Percentiles rank a stretch among this genome's conserved stretches.
These are phyloP conservation scores for Alca torda DNA, from an alignment of 2,797 vertebrate genomes.

Conservation along the genomic window DNA sequence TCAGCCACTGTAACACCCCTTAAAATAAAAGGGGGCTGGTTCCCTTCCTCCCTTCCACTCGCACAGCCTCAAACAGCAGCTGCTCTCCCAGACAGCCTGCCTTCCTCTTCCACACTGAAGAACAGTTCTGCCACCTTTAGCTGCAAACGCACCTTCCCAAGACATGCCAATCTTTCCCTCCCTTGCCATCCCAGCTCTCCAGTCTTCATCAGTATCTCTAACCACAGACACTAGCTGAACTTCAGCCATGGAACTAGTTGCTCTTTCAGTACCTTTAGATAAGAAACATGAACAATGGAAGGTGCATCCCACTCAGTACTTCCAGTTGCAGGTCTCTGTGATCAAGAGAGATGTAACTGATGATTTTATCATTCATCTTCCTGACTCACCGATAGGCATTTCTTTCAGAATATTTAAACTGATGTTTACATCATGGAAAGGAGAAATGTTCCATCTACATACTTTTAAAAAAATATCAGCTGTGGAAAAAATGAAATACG, in stretches of 20 bases:
- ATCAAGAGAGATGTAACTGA: neutral
- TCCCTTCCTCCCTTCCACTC: neutral
- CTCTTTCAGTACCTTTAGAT: neutral
- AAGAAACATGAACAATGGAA: neutral
- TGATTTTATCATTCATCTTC: neutral
- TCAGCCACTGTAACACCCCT: neutral
- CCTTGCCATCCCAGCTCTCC: neutral
- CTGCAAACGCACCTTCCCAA: fast-evolving
- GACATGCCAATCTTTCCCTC: neutral
- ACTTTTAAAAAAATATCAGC: neutral
- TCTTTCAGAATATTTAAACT: neutral
- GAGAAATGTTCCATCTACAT: neutral
- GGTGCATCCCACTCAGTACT: neutral
- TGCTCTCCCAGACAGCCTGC: neutral
- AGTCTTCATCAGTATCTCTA: neutral
- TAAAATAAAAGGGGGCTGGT: neutral
- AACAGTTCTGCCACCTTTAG: neutral
- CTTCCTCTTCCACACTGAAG: neutral
- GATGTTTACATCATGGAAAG: neutral
- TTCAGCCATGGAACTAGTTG: neutral
- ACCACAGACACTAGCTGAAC: neutral
- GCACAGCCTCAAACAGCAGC: neutral
- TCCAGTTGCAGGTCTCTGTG: neutral
- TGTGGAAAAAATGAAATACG: neutral
- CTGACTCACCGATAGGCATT: neutral